Percentiles rank a stretch among this genome's conserved stretches.
phyloP scores from a whole-genome alignment of 2,888 invertebrate genomes.

The Hecatera dysodea region DNA sequence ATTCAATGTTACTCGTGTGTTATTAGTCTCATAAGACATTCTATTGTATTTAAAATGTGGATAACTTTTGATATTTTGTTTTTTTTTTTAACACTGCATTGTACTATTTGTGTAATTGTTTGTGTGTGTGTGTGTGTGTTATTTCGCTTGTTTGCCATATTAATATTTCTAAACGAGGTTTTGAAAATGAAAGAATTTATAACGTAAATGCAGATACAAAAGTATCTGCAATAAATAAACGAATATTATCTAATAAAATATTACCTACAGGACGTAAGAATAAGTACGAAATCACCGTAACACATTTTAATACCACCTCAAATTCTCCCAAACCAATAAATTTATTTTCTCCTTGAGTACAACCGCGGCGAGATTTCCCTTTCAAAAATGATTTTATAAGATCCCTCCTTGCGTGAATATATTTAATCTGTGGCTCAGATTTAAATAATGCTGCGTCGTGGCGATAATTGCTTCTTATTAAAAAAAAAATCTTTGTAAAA shows the following conservation, averaged over 20 bases:
- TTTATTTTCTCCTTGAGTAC: slow-evolving; percentile 30
- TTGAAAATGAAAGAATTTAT: too few relatives aligned
- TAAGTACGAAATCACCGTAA: slow-evolving; percentile 24
- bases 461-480: slow-evolving; percentile 53
- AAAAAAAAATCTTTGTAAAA: slow-evolving; percentile 6
- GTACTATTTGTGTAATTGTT: too few relatives aligned
- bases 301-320: slow-evolving; percentile 37
- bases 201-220: too few relatives aligned
- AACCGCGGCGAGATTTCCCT: slow-evolving; percentile 18
- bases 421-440: slow-evolving; percentile 41
- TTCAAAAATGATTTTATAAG: slow-evolving; percentile 33
- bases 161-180: too few relatives aligned
- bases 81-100: too few relatives aligned
- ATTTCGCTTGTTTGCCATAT: too few relatives aligned
- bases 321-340: slow-evolving; percentile 44
- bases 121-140: too few relatives aligned
- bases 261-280: neutral
- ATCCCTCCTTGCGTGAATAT: slow-evolving; percentile 31
- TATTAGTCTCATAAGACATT: too few relatives aligned
- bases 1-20: too few relatives aligned
- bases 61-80: too few relatives aligned
- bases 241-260: slow-evolving; percentile 20
- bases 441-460: slow-evolving; percentile 46
- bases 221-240: neutral
- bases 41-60: too few relatives aligned